Conservation (phyloP, 2,797 vertebrate species). For the Novumbra hubbsi region DNA sequence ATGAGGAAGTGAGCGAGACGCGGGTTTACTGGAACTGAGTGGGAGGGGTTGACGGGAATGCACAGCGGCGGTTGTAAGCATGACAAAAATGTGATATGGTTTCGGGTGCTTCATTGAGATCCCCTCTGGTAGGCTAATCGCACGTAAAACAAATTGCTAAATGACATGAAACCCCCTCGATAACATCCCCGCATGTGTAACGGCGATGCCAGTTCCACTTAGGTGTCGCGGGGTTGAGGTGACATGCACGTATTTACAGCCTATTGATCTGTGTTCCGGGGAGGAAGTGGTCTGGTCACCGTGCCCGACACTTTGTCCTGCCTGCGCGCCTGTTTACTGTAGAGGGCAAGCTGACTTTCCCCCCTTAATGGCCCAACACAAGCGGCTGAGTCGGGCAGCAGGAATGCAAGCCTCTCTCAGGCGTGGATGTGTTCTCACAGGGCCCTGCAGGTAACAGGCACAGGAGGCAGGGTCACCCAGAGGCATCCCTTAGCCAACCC, state of each 20-base stretch:
- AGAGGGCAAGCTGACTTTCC: slow-evolving; percentile 1
- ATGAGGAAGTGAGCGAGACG: slow-evolving; percentile 76
- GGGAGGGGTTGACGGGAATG: slow-evolving; percentile 70
- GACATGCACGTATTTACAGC: slow-evolving; percentile 40
- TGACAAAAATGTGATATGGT: slow-evolving; percentile 67
- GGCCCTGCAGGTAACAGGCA: slow-evolving; percentile 11
- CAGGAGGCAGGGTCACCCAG: slow-evolving; percentile 32
- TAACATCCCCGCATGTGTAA: slow-evolving; percentile 28
- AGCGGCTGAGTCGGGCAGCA: neutral
- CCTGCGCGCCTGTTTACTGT: neutral
- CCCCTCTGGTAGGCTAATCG: neutral
- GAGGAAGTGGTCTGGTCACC: slow-evolving; percentile 1
- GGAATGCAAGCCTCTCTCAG: neutral
- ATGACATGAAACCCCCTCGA: slow-evolving; percentile 4
- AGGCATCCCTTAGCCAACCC: slow-evolving; percentile 27
- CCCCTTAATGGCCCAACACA: neutral
- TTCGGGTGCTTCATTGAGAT: slow-evolving; percentile 26
- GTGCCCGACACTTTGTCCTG: neutral
- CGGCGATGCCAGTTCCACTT: slow-evolving; percentile 39
- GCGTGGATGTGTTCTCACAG: slow-evolving; percentile 1
- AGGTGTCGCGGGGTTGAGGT: slow-evolving; percentile 45
- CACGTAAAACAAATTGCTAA: neutral
- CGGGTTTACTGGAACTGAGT: slow-evolving; percentile 74
- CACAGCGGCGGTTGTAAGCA: slow-evolving; percentile 50
- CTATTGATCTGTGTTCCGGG: slow-evolving; percentile 20